Evolutionary conservation across 2,888 invertebrate genomes (phyloP).

Genomic region (Eristalis tenax): DNA sequence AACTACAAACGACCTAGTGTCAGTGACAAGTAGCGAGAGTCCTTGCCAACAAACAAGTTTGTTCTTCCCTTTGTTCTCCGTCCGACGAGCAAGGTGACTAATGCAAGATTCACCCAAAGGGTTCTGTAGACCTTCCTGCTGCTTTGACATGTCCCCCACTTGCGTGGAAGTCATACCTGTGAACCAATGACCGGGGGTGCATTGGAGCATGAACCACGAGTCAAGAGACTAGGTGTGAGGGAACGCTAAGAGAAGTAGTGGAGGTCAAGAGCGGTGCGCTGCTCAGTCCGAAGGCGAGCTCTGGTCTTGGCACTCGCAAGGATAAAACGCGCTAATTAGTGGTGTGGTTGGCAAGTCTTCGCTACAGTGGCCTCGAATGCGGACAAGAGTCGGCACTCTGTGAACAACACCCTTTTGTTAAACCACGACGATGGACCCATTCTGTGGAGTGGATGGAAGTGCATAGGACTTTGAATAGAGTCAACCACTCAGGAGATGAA

Average conservation of each 20-base stretch:
- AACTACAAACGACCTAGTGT: background rate
- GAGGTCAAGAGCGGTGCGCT: background rate
- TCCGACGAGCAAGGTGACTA: background rate
- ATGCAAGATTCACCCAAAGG: background rate
- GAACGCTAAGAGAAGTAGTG: background rate
- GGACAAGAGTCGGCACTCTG: no score
- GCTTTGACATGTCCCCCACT: background rate
- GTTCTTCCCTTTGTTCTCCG: background rate
- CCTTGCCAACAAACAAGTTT: no score
- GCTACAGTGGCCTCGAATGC: no score
- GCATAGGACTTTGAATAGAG: no score
- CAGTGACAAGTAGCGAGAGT: background rate
- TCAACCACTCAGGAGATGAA: no score
- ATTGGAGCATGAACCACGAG: background rate
- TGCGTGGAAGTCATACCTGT: no score
- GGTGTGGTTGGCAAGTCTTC: no score
- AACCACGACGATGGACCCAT: no score
- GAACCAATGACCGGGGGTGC: background rate
- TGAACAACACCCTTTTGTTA: no score
- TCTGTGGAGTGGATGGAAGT: no score
- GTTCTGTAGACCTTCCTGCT: background rate
- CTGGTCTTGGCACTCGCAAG: background rate
- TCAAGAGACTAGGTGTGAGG: background rate
- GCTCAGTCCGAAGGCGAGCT: background rate
- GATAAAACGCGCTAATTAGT: no score